These are phyloP conservation scores for Drosophila kepulauana DNA, from an alignment of 1,140 invertebrate species.

Conservation along the genomic window DNA sequence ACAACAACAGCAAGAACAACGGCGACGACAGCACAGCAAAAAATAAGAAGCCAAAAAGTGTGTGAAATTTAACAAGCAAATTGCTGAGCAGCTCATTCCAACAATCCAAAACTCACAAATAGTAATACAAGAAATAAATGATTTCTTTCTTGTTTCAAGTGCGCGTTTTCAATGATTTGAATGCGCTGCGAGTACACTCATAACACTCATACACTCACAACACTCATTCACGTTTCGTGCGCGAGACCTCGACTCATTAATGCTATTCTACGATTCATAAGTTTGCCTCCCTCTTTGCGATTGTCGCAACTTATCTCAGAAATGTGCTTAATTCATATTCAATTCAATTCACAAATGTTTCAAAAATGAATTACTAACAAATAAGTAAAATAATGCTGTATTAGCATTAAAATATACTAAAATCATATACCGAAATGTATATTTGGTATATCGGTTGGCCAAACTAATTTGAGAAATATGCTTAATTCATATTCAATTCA, in stretches of 20 bases:
- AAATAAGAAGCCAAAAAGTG: constrained; percentile 4
- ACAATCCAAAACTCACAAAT: no score
- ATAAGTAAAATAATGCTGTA: no score
- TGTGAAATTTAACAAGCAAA: constrained; percentile 25
- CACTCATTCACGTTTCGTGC: background rate
- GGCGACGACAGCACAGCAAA: background rate
- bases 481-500: no score
- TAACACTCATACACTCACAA: background rate
- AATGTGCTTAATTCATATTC: no score
- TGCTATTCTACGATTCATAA: background rate
- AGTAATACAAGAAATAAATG: background rate
- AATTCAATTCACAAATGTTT: no score
- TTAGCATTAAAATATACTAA: no score
- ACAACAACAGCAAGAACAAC: constrained; percentile 2
- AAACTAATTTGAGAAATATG: no score
- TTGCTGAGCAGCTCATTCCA: constrained; percentile 6
- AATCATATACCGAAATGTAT: no score
- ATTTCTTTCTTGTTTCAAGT: constrained; percentile 29
- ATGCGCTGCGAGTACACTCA: background rate
- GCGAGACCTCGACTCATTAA: constrained; percentile 7
- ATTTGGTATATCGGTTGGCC: no score
- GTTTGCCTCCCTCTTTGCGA: background rate
- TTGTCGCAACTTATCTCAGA: no score
- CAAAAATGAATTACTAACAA: no score
- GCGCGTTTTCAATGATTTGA: constrained; percentile 66